phyloP scores from a whole-genome alignment of 2,888 invertebrate species.

The Eubasilissa splendida region DNA sequence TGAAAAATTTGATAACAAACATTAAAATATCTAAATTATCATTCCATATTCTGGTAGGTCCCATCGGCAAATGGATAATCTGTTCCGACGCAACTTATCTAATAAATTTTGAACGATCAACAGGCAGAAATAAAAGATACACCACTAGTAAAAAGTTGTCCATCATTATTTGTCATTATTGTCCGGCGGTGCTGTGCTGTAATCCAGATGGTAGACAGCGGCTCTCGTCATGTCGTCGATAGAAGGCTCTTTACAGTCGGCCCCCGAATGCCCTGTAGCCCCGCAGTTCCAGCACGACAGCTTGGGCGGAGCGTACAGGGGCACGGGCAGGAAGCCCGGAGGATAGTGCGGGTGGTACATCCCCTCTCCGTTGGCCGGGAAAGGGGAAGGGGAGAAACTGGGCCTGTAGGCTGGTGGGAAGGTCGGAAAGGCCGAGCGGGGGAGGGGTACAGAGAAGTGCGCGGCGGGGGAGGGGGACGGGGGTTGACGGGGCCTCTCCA shows the following conservation, averaged over 20 bases:
- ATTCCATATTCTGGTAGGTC: constrained; percentile 43
- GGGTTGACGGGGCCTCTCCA: constrained; percentile 65
- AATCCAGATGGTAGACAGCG: constrained; percentile 80
- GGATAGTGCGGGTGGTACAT: constrained; percentile 68
- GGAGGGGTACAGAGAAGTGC: constrained; percentile 60
- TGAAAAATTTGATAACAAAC: constrained; percentile 51
- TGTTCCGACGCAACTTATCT: constrained; percentile 50
- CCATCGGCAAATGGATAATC: constrained; percentile 37
- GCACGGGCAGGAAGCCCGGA: constrained; percentile 70
- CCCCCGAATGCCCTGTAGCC: constrained; percentile 84
- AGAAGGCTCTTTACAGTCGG: constrained; percentile 91
- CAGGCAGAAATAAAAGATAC: constrained; percentile 52
- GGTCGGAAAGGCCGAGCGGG: constrained; percentile 26
- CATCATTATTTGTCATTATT: constrained; percentile 62
- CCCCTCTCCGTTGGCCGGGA: constrained; percentile 68
- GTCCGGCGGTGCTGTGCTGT: constrained; percentile 71
- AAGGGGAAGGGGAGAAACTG: constrained; percentile 64
- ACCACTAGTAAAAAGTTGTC: constrained; percentile 46
- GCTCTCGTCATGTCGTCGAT: constrained; percentile 93
- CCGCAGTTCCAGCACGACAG: constrained; percentile 95
- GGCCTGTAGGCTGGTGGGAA: constrained; percentile 65
- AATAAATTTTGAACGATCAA: constrained; percentile 54
- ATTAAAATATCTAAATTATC: constrained; percentile 44
- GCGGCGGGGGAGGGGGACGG: constrained; percentile 59
- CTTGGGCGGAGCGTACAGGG: constrained; percentile 75